These are phyloP conservation scores for Lissocephala sabroskyi DNA, from an alignment of 2,888 invertebrate genomes.

Conservation along the genomic window DNA sequence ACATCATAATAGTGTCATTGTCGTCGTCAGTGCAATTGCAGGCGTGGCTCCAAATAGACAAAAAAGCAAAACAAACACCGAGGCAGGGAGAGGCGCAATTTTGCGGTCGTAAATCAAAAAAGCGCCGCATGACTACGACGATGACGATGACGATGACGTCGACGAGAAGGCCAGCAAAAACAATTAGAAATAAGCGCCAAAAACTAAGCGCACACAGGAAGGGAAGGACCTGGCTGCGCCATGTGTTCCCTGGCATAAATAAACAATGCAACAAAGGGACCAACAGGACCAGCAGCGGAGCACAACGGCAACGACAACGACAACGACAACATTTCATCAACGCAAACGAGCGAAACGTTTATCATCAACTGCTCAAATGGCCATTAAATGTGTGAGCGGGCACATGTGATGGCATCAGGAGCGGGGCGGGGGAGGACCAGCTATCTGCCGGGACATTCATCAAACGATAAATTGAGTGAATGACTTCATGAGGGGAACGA, in stretches of 20 bases:
- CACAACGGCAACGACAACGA: constrained; percentile 19
- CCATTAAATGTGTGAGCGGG: constrained; percentile 68
- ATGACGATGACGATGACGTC: too few relatives aligned
- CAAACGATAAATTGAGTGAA: constrained; percentile 72
- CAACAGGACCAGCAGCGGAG: constrained; percentile 20
- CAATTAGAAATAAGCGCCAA: constrained; percentile 60
- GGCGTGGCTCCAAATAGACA: too few relatives aligned
- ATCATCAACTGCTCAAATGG: constrained; percentile 72
- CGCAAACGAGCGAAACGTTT: constrained; percentile 69
- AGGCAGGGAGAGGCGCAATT: not conserved
- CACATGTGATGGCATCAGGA: constrained; percentile 42
- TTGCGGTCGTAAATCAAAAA: constrained; percentile 43
- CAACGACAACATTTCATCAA: constrained; percentile 61
- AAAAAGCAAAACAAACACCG: constrained; percentile 8
- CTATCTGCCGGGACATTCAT: constrained; percentile 69
- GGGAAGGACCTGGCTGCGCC: constrained; percentile 20
- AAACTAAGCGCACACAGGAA: constrained; percentile 38
- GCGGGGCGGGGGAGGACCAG: constrained; percentile 16
- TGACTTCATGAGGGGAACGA: constrained; percentile 72
- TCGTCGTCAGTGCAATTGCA: constrained; percentile 40
- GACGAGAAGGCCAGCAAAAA: constrained; percentile 38
- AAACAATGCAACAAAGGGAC: constrained; percentile 43
- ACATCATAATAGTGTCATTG: constrained; percentile 62
- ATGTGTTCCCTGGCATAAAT: constrained; percentile 61
- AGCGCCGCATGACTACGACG: constrained; percentile 11